Evolutionary conservation across 1,140 invertebrate genomes (phyloP).

Genomic region (Ceratosolen solmsi): DNA sequence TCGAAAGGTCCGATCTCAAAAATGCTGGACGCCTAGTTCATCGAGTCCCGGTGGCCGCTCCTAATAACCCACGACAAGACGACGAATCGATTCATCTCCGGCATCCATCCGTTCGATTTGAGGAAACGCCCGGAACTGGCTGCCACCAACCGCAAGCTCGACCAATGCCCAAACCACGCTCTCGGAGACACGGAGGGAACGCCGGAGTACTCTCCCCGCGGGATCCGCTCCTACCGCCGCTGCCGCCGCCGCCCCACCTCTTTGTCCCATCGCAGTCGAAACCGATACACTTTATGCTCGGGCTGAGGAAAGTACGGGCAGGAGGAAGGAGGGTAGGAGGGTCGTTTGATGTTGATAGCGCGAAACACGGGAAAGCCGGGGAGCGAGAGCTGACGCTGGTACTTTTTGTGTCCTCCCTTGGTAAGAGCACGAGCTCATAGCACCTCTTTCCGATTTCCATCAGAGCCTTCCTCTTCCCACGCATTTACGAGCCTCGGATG

Average conservation of each 20-base stretch:
- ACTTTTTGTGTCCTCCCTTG: slow-evolving; percentile 21
- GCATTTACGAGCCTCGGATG: slow-evolving; percentile 11
- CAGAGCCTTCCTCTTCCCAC: not conserved
- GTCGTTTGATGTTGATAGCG: slow-evolving; percentile 39
- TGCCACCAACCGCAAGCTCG: not conserved
- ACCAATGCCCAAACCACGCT: not conserved
- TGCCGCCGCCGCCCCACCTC: not conserved
- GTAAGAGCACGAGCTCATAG: no score
- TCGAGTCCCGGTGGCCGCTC: no score
- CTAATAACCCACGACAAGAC: no score
- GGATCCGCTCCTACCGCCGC: not conserved
- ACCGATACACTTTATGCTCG: slow-evolving; percentile 45
- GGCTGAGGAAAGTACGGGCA: not conserved
- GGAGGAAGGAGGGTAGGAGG: not conserved
- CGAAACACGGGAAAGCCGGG: no score
- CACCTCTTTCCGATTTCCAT: slow-evolving; percentile 35
- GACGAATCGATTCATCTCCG: not conserved
- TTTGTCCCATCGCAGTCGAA: slow-evolving; percentile 13
- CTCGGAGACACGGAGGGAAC: not conserved
- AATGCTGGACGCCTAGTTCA: no score
- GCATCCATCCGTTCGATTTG: slow-evolving; percentile 3
- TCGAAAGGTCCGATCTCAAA: no score
- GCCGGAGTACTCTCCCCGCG: not conserved
- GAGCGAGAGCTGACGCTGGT: slow-evolving; percentile 21
- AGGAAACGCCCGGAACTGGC: slow-evolving; percentile 15